These are phyloP conservation scores for Solenopsis fugax DNA, from an alignment of 1,140 invertebrate species.

Conservation along the genomic window DNA sequence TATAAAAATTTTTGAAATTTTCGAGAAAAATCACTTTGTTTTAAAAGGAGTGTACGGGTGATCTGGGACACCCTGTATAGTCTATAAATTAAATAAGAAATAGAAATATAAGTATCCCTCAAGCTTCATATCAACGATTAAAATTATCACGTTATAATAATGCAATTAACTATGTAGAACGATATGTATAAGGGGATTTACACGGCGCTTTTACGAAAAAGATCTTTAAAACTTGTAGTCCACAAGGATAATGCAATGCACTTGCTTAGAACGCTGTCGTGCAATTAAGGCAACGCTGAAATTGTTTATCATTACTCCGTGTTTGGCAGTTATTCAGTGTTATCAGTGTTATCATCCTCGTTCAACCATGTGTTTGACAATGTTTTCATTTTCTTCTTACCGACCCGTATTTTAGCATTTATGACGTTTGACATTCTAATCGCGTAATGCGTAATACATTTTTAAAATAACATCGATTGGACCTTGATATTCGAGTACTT, in stretches of 20 bases:
- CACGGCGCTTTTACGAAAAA: background rate
- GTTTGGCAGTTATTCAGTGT: conserved; percentile 3
- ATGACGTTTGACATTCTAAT: conserved; percentile 1
- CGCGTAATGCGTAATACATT: background rate
- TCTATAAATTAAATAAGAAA: conserved; percentile 8
- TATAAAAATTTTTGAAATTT: too few species aligned
- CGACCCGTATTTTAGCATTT: conserved; percentile 13
- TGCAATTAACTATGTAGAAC: background rate
- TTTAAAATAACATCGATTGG: background rate
- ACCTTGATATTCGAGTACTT: background rate
- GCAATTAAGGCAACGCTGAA: background rate
- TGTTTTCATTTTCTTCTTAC: conserved; percentile 2
- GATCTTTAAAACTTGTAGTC: background rate
- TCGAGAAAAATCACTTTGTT: too few species aligned
- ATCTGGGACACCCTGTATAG: background rate
- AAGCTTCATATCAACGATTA: conserved; percentile 16
- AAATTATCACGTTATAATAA: background rate
- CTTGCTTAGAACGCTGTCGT: background rate
- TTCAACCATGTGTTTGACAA: background rate
- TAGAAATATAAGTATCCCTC: background rate
- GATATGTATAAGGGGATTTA: background rate
- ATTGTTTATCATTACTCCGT: conserved; percentile 1
- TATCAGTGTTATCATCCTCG: conserved; percentile 6
- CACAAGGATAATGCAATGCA: conserved; percentile 12
- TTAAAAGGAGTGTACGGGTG: too few species aligned